Conservation (phyloP, 2,113 vertebrate genomes). For the Dicentrarchus labrax region DNA sequence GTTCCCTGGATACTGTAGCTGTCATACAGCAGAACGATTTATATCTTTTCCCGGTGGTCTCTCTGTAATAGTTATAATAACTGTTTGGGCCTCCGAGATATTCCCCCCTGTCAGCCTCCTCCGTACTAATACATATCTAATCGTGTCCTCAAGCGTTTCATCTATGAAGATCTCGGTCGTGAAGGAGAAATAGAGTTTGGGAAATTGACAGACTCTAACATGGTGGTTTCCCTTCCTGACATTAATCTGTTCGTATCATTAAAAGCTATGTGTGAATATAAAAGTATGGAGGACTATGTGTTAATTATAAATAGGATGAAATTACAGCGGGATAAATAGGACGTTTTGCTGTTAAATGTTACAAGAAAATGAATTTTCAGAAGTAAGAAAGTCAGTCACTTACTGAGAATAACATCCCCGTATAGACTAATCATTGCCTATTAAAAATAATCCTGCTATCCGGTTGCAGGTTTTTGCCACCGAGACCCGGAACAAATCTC, state of each 20-base stretch:
- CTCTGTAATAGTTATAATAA: slow-evolving; percentile 80
- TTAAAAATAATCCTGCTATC: slow-evolving; percentile 54
- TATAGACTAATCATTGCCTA: slow-evolving; percentile 11
- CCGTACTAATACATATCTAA: slow-evolving; percentile 93
- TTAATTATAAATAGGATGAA: not conserved
- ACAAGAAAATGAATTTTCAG: not conserved
- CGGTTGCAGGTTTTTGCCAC: slow-evolving; percentile 48
- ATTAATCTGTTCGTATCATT: not conserved
- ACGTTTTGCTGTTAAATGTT: not conserved
- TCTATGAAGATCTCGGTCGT: slow-evolving; percentile 62
- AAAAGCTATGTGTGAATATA: not conserved
- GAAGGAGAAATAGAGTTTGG: slow-evolving; percentile 62
- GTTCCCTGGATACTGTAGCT: slow-evolving; percentile 26
- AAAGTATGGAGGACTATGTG: not conserved
- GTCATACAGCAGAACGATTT: slow-evolving; percentile 65
- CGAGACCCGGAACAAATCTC: slow-evolving; percentile 64
- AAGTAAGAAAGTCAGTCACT: not conserved
- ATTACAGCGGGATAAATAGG: not conserved
- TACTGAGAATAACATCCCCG: not conserved
- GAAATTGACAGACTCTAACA: slow-evolving; percentile 17
- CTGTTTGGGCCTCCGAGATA: slow-evolving; percentile 85
- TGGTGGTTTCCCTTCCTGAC: not conserved
- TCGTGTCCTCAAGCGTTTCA: slow-evolving; percentile 88
- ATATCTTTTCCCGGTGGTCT: slow-evolving; percentile 70
- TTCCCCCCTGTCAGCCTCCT: slow-evolving; percentile 82